phyloP scores from a whole-genome alignment of 1,140 invertebrate genomes.

The Temnothorax curvispinosus region DNA sequence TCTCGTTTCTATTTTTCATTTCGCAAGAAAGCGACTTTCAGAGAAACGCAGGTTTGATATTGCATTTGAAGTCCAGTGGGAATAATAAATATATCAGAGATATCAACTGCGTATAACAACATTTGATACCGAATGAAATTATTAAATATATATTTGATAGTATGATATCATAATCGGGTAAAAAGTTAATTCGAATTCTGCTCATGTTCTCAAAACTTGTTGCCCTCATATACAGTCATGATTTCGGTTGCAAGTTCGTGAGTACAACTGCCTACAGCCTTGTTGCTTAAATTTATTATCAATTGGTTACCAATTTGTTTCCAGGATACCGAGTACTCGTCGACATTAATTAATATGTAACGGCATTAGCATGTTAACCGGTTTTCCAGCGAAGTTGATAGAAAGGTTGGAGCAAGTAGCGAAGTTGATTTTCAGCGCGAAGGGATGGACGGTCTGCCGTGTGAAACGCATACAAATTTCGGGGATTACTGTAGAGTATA shows the following conservation, averaged over 20 bases:
- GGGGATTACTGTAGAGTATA: conserved; percentile 16
- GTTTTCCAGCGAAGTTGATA: conserved; percentile 28
- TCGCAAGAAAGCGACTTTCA: background rate
- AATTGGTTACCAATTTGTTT: conserved; percentile 45
- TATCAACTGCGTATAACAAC: background rate
- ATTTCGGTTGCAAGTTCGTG: conserved; percentile 3
- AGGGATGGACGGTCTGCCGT: background rate
- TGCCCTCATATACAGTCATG: background rate
- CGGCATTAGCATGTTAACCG: conserved; percentile 57
- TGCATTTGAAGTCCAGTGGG: background rate
- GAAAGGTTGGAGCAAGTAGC: conserved; percentile 26
- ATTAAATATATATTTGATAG: background rate
- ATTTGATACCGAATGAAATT: background rate
- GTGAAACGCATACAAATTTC: conserved; percentile 46
- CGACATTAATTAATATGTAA: conserved; percentile 54
- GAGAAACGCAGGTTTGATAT: background rate
- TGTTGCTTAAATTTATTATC: conserved; percentile 52
- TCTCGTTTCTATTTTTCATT: background rate
- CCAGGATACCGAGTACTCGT: conserved; percentile 5
- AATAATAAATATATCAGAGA: conserved; percentile 2
- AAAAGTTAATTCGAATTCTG: background rate
- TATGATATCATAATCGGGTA: no score
- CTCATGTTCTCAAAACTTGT: background rate
- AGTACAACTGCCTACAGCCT: background rate
- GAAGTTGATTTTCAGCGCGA: conserved; percentile 30